These are phyloP conservation scores for Parascotia fuliginaria DNA, from an alignment of 2,888 invertebrate genomes.

Conservation along the genomic window DNA sequence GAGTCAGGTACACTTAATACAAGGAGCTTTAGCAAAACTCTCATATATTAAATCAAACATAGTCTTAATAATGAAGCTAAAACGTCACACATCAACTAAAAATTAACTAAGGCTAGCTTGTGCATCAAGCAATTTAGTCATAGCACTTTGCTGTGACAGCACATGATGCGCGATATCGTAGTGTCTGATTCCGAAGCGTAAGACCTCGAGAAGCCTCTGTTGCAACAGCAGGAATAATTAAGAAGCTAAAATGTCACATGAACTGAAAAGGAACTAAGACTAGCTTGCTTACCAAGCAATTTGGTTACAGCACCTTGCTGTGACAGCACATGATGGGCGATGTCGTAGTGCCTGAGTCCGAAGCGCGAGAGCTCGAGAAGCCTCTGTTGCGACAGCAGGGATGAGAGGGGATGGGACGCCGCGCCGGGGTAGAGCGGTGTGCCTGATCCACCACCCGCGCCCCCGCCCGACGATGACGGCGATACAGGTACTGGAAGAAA, in stretches of 20 bases:
- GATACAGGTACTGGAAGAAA: constrained; percentile 83
- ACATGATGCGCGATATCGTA: constrained; percentile 97
- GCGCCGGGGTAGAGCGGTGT: constrained; percentile 81
- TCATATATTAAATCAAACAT: too few species aligned
- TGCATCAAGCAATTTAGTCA: constrained; percentile 95
- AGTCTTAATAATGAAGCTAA: too few species aligned
- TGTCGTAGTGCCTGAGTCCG: constrained; percentile 94
- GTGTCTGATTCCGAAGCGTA: constrained; percentile 92
- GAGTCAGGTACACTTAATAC: background rate
- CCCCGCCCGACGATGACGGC: constrained; percentile 82
- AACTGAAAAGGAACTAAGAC: constrained; percentile 2
- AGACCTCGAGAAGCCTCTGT: constrained; percentile 92
- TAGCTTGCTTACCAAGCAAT: constrained; percentile 90
- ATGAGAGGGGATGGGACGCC: constrained; percentile 87
- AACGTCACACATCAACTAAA: background rate
- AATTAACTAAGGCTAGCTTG: constrained; percentile 24
- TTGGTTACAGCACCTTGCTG: constrained; percentile 97
- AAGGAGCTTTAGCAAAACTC: too few species aligned
- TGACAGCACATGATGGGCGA: constrained; percentile 95
- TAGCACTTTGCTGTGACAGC: constrained; percentile 96
- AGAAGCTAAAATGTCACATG: too few species aligned
- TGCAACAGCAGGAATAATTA: constrained; percentile 91
- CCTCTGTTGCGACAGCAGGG: constrained; percentile 91
- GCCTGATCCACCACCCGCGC: constrained; percentile 72
- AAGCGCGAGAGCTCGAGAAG: constrained; percentile 92